These are phyloP conservation scores for Anagrus nilaparvatae DNA, from an alignment of 1,140 invertebrate genomes.

Conservation along the genomic window DNA sequence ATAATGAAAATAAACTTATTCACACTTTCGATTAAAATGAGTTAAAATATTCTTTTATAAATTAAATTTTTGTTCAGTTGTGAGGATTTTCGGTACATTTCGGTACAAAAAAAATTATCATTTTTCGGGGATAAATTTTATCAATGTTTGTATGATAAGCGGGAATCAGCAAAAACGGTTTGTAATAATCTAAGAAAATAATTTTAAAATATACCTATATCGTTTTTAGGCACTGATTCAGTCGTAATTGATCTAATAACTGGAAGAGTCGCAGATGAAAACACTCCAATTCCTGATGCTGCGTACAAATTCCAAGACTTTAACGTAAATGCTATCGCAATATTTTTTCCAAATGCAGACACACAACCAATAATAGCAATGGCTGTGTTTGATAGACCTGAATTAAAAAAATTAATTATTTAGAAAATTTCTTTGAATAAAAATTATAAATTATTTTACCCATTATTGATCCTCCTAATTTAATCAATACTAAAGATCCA, in stretches of 20 bases:
- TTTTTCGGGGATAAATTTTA: no score
- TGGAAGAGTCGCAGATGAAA: slow-evolving; percentile 48
- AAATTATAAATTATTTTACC: slow-evolving; percentile 9
- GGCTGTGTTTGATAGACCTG: no score
- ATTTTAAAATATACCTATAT: slow-evolving; percentile 52
- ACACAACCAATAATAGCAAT: no score
- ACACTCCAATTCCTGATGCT: slow-evolving; percentile 40
- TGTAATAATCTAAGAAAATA: no score
- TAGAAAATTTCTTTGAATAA: background rate
- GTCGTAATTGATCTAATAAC: slow-evolving; percentile 54
- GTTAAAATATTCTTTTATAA: no score
- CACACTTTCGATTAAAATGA: no score
- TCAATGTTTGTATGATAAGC: no score
- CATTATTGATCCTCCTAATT: slow-evolving; percentile 7
- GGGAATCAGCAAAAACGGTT: no score
- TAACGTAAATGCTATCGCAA: slow-evolving; percentile 40
- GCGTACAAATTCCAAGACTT: slow-evolving; percentile 57
- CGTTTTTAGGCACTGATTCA: slow-evolving; percentile 52
- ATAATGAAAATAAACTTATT: slow-evolving; percentile 7
- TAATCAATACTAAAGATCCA: slow-evolving; percentile 15
- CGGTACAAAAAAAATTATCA: no score
- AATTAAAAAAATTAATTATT: no score
- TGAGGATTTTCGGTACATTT: no score
- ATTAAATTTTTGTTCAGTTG: no score
- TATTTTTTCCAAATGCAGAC: slow-evolving; percentile 9